A percentile compares a stretch with the other conserved stretches of the same genome.
Conservation (phyloP, 2,113 vertebrate species). For the Gasterosteus nipponicus region DNA sequence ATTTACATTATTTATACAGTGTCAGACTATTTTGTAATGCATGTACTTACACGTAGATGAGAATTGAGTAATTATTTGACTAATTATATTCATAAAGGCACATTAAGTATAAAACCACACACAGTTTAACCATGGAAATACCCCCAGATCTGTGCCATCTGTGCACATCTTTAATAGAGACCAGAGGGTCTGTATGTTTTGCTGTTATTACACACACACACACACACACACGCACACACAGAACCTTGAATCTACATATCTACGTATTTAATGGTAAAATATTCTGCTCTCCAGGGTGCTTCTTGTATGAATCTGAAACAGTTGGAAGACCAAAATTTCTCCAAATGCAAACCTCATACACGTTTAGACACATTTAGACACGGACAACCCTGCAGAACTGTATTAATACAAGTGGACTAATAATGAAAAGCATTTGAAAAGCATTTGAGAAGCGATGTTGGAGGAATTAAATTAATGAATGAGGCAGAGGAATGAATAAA, state of each 20-base stretch:
- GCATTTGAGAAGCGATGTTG: slow-evolving; percentile 13
- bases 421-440: slow-evolving; percentile 41
- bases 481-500: slow-evolving; percentile 7
- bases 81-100: background rate
- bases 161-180: background rate
- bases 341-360: slow-evolving; percentile 7
- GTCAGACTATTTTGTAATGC: background rate
- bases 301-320: background rate
- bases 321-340: slow-evolving; percentile 7
- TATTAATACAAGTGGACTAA: slow-evolving; percentile 13
- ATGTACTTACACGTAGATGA: background rate
- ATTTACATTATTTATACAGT: background rate
- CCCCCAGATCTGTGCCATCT: background rate
- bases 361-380: background rate
- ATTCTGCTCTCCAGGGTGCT: background rate
- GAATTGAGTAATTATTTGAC: background rate
- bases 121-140: background rate
- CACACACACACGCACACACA: background rate
- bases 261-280: background rate
- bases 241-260: background rate
- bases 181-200: background rate
- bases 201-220: background rate
- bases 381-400: slow-evolving; percentile 1
- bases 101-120: background rate
- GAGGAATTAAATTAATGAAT: slow-evolving; percentile 25